Evolutionary conservation across 2,888 invertebrate genomes (phyloP).

Genomic region (Aelia acuminata): DNA sequence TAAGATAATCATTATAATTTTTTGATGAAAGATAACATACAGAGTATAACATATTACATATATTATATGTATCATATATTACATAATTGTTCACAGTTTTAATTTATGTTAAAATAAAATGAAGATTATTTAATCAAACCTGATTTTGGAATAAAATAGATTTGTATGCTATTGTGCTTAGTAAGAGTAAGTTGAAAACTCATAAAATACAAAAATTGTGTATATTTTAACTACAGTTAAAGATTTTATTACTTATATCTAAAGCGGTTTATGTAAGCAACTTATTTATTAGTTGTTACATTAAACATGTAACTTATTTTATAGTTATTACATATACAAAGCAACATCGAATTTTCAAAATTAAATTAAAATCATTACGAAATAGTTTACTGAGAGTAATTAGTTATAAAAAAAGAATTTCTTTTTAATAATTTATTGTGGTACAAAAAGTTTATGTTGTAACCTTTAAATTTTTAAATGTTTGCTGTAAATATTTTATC

Average conservation of each 20-base stretch:
- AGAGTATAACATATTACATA: not conserved
- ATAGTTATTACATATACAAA: no score
- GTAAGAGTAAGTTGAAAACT: not conserved
- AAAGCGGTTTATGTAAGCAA: not conserved
- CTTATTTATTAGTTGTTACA: no score
- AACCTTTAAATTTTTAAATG: not conserved
- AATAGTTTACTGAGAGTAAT: no score
- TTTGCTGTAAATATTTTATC: not conserved
- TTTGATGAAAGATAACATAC: not conserved
- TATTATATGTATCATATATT: no score
- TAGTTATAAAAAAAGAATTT: not conserved
- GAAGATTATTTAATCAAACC: not conserved
- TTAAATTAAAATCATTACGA: no score
- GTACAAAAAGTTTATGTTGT: not conserved
- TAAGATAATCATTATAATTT: not conserved
- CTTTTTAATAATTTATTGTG: not conserved
- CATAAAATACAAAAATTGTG: not conserved
- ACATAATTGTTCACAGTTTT: not conserved
- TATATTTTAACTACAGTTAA: not conserved
- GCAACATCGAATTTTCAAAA: no score
- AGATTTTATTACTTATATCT: not conserved
- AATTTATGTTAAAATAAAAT: not conserved
- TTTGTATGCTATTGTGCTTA: not conserved
- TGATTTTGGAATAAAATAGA: not conserved
- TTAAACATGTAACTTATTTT: no score